phyloP scores from a whole-genome alignment of 2,797 vertebrate species.

The Thamnophis elegans region DNA sequence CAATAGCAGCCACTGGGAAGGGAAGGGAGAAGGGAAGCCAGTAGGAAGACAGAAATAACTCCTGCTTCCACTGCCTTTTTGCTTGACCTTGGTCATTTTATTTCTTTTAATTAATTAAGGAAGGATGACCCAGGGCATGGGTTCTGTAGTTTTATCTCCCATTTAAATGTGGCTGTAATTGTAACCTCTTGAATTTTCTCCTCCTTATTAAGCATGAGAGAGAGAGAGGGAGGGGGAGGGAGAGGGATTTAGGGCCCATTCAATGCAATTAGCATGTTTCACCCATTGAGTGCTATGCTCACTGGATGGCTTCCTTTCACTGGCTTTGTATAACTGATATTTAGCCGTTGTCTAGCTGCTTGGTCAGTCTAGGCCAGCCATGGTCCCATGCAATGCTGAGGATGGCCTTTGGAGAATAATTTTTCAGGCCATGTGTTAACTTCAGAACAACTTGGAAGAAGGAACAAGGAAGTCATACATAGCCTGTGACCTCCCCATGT shows the following conservation, averaged over 20 bases:
- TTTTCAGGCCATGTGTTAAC: background rate
- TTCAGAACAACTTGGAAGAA: background rate
- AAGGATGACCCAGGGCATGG: background rate
- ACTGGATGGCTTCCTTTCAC: background rate
- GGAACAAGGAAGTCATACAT: background rate
- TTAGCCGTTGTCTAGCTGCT: background rate
- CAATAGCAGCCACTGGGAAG: background rate
- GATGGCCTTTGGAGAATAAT: background rate
- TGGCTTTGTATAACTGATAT: background rate
- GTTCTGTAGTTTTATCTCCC: background rate
- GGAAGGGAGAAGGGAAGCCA: background rate
- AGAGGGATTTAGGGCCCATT: background rate
- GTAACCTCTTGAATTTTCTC: background rate
- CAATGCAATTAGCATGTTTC: background rate
- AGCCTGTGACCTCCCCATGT: background rate
- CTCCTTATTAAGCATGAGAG: background rate
- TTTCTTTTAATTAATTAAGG: background rate
- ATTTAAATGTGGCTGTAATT: background rate
- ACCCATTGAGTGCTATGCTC: background rate
- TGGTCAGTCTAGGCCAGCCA: background rate
- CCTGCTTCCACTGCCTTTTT: background rate
- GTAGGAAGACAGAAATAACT: background rate
- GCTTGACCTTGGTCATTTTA: background rate
- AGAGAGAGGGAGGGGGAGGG: background rate
- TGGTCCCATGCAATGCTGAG: background rate